Evolutionary conservation across 92 coral and sea anemone species (phyloP).

Genomic region (Phenganax stokvisi): DNA sequence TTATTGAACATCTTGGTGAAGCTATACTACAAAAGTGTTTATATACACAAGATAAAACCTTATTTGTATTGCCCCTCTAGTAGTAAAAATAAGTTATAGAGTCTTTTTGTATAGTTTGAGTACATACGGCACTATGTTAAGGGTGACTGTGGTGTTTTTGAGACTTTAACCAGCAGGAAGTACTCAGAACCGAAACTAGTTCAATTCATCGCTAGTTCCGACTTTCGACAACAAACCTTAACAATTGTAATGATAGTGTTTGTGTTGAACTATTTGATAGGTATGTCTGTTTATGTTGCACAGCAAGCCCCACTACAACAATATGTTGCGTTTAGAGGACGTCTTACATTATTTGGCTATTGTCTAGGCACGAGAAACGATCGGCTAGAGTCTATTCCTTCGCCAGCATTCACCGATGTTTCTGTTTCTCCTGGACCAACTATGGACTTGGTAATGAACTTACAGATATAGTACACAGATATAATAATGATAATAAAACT

Average conservation of each 20-base stretch:
- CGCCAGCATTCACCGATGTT: slow-evolving; percentile 8
- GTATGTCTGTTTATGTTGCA: not conserved
- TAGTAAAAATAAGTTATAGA: too few species aligned
- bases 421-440: not conserved
- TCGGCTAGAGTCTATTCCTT: not conserved
- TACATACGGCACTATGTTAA: not conserved
- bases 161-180: not conserved
- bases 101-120: too few species aligned
- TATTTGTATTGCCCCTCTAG: too few species aligned
- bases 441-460: not conserved
- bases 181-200: not conserved
- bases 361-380: not conserved
- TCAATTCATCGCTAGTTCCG: not conserved
- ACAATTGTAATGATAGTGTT: not conserved
- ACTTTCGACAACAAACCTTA: not conserved
- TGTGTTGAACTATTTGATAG: not conserved
- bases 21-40: too few species aligned
- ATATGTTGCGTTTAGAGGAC: not conserved
- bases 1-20: not conserved
- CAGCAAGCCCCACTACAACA: not conserved
- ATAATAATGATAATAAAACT: too few species aligned
- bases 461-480: too few species aligned
- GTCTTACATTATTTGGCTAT: not conserved
- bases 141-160: not conserved
- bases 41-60: too few species aligned